Base-by-base conservation (phyloP, 2,888 invertebrate genomes). In the Lycophotia porphyrea region DNA sequence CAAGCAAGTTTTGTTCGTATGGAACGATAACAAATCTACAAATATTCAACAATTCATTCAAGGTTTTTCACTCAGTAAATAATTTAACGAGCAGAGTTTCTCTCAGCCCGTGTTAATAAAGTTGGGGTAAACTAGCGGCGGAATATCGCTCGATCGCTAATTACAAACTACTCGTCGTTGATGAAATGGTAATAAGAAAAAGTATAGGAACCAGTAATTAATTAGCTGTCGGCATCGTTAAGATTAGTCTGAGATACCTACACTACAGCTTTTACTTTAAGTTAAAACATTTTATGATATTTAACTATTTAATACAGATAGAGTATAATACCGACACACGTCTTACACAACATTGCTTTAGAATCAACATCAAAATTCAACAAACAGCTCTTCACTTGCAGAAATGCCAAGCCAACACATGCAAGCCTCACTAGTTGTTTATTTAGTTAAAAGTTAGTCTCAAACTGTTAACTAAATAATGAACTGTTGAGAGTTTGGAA, bases 121-220 rank as follows among this genome's bases (percentile, higher is more conserved):
- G 36, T 66, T 39, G 24, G 76, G 60, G 47, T 49, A 47, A 63
- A 70, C 60, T 42, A 61, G 36, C 55, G 18, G 63, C 47, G 27
- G 69, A 42, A 81, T 75, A 80, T 81, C 65, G 55, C 47, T 34
- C 68, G 52, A 68, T 80, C 64, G 44, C 74, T 79, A 65, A 80
- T 74, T 74, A 74, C 34, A 66, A 81, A 65, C 74, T 65, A 47
- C 39, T 60, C 58, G 52, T 9, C 47, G 55, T 24, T 42, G 31
- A 69, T 73, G 15, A 52, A 69, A 69, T 61, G 7, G 31, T 47
- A 75, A 5, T 61, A 34, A 44, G 44, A 44, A 64, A 55, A 76
- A 34, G 63, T 64, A 44, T 1, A n/a, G 15, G n/a, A 64, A 24
- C 27, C 27, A 49, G 3, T 42, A 72, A 58, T 80, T 49, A 58